These are phyloP conservation scores for Zoanthus solanderi DNA, from an alignment of 92 coral and sea anemone genomes.

Conservation along the genomic window DNA sequence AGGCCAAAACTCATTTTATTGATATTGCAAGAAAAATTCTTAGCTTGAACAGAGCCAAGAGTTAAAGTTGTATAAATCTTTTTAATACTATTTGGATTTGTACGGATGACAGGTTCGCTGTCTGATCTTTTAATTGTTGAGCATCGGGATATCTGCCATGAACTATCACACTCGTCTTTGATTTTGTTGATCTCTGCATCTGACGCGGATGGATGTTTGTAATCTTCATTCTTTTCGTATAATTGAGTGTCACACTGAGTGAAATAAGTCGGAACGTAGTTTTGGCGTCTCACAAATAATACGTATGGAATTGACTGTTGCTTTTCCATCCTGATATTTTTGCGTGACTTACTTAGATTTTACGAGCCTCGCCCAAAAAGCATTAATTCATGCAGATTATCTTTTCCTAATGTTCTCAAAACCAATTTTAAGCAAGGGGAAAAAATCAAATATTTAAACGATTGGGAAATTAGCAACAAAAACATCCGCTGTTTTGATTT, in stretches of 20 bases:
- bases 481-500: conserved; percentile 43
- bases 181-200: conserved; percentile 1
- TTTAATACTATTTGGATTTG: not conserved
- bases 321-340: conserved; percentile 20
- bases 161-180: not conserved
- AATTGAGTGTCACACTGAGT: conserved; percentile 39
- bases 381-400: not conserved
- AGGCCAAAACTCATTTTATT: conserved; percentile 47
- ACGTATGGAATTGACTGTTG: conserved; percentile 22
- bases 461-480: not conserved
- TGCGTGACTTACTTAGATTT: not conserved
- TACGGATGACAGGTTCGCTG: conserved; percentile 38
- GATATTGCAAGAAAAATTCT: conserved; percentile 38
- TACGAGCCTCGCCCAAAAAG: conserved; percentile 22
- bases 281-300: conserved; percentile 41
- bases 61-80: conserved; percentile 26
- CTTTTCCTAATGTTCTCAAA: conserved; percentile 18
- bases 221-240: conserved; percentile 33
- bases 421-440: not conserved
- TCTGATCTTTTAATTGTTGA: conserved; percentile 37
- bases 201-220: conserved; percentile 35
- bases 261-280: conserved; percentile 39
- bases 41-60: conserved; percentile 44
- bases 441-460: conserved; percentile 46
- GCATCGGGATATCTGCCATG: conserved; percentile 1